phyloP scores from a whole-genome alignment of 2,888 invertebrate species.

The Tetragonula carbonaria region DNA sequence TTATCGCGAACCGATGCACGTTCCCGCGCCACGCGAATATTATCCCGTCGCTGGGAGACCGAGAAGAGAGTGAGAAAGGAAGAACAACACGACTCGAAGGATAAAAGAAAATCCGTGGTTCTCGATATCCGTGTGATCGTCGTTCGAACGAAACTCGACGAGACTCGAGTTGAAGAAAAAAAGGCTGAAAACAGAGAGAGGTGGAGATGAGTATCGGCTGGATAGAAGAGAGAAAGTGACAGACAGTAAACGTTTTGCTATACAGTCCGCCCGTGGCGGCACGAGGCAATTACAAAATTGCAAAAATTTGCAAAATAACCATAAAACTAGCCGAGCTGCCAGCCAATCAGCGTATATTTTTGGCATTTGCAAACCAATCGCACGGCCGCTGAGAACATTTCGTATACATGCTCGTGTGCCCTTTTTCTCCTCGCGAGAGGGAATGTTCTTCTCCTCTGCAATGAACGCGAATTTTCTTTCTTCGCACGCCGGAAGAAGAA shows the following conservation, averaged over 20 bases:
- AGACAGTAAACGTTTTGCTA: slow-evolving; percentile 40
- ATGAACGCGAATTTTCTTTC: slow-evolving; percentile 52
- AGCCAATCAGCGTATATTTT: slow-evolving; percentile 82
- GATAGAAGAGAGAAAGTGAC: background rate
- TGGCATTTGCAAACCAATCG: slow-evolving; percentile 83
- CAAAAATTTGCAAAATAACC: slow-evolving; percentile 76
- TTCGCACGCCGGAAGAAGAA: slow-evolving; percentile 70
- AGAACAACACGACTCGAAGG: background rate
- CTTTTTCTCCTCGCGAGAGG: slow-evolving; percentile 29
- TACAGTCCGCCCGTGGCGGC: slow-evolving; percentile 50
- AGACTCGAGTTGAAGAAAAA: slow-evolving; percentile 2
- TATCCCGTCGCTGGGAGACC: slow-evolving; percentile 20
- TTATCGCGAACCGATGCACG: slow-evolving; percentile 55
- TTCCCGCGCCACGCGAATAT: slow-evolving; percentile 27
- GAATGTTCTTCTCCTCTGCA: slow-evolving; percentile 35
- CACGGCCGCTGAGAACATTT: slow-evolving; percentile 71
- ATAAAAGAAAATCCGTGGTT: background rate
- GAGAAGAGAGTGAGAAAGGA: background rate
- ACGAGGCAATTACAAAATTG: slow-evolving; percentile 80
- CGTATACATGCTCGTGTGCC: slow-evolving; percentile 29
- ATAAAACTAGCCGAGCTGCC: slow-evolving; percentile 77
- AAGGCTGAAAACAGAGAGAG: background rate
- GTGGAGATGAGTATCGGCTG: background rate
- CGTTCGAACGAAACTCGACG: background rate
- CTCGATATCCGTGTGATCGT: background rate